A percentile compares a stretch with the other conserved stretches of the same genome.
These are phyloP conservation scores for Parnassius orleans DNA, from an alignment of 2,888 invertebrate genomes.

Conservation along the genomic window DNA sequence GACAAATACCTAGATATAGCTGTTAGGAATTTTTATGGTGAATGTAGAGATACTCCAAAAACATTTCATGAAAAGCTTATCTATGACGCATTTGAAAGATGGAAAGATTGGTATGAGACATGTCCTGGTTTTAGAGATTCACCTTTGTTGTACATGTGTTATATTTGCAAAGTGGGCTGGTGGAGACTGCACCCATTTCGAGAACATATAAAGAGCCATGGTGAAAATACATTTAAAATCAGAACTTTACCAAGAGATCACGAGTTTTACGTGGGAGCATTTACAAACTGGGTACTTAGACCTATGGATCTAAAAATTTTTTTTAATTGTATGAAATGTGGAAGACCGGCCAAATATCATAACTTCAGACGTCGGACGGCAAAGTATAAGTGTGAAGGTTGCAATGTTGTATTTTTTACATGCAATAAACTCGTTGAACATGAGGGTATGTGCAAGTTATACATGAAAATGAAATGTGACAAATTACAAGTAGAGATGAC, in stretches of 20 bases:
- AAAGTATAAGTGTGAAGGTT: conserved; percentile 8
- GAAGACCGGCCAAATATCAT: neutral
- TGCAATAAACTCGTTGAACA: neutral
- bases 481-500: neutral
- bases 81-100: neutral
- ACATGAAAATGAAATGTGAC: neutral
- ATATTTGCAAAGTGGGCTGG: conserved; percentile 19
- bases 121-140: neutral
- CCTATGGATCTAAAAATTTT: neutral
- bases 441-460: neutral
- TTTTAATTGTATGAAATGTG: conserved; percentile 7
- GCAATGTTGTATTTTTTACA: neutral
- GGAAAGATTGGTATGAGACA: conserved; percentile 5
- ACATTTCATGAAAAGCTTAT: neutral
- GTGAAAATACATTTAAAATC: neutral
- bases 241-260: neutral
- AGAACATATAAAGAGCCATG: conserved; percentile 11
- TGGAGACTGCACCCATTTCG: conserved; percentile 17
- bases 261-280: neutral
- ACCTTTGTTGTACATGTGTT: conserved; percentile 17
- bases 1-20: conserved; percentile 5
- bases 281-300: neutral
- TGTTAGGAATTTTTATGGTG: conserved; percentile 2
- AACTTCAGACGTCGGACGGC: neutral
- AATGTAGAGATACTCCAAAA: neutral